Evolutionary conservation across 2,888 invertebrate genomes (phyloP).

Genomic region (Nomada lathburiana): DNA sequence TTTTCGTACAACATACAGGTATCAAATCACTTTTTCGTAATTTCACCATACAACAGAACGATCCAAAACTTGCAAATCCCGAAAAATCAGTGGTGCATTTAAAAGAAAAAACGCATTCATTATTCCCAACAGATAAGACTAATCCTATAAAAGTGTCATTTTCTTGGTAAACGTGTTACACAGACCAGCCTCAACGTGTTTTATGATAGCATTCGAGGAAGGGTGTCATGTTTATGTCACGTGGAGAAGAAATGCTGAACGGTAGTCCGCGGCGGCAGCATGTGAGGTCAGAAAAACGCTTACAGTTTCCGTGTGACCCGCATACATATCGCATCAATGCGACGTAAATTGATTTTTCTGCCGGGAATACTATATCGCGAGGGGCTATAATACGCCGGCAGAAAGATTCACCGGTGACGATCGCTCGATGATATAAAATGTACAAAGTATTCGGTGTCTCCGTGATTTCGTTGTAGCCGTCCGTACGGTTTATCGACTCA

Average conservation of each 20-base stretch:
- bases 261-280: slow-evolving; percentile 54
- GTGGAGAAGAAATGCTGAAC: slow-evolving; percentile 69
- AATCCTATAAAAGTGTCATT: not conserved
- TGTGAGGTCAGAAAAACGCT: slow-evolving; percentile 61
- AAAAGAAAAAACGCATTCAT: not conserved
- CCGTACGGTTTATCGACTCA: slow-evolving; percentile 13
- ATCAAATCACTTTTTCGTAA: too few species aligned
- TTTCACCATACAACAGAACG: too few species aligned
- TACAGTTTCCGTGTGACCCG: slow-evolving; percentile 73
- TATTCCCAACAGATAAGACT: not conserved
- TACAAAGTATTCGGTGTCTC: not conserved
- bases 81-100: too few species aligned
- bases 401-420: not conserved
- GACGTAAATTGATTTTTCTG: slow-evolving; percentile 57
- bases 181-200: slow-evolving; percentile 12
- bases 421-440: slow-evolving; percentile 26
- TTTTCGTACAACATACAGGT: too few species aligned
- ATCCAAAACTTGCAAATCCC: too few species aligned
- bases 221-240: slow-evolving; percentile 65
- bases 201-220: slow-evolving; percentile 52
- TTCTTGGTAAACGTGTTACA: not conserved
- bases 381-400: not conserved
- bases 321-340: slow-evolving; percentile 61
- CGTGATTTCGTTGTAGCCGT: slow-evolving; percentile 5
- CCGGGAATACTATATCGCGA: slow-evolving; percentile 16